Conservation (phyloP, 2,113 vertebrate species). For the Corynorhinus townsendii region DNA sequence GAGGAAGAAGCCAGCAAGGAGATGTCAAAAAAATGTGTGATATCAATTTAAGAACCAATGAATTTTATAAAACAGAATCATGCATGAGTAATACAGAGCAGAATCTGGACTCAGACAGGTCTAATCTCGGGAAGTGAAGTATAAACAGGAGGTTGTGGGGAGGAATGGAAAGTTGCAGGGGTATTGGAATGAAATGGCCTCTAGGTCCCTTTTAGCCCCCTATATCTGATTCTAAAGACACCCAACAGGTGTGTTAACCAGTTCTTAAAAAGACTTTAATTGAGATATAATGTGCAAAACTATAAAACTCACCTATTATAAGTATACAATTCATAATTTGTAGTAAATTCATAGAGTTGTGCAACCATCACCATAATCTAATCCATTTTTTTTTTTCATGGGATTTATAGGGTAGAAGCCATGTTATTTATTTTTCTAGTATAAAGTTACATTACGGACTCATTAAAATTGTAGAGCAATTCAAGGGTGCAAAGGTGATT, state of each 20-base stretch:
- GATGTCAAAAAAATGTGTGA: neutral
- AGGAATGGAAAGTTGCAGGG: neutral
- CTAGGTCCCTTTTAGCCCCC: neutral
- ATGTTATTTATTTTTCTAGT: constrained; percentile 41
- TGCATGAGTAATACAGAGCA: constrained; percentile 1
- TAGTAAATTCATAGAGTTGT: neutral
- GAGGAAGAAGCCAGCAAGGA: neutral
- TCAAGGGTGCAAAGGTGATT: constrained; percentile 35
- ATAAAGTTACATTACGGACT: neutral
- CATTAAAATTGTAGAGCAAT: neutral
- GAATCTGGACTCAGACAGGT: constrained; percentile 18
- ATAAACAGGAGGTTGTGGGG: neutral
- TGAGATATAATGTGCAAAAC: neutral
- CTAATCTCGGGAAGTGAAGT: neutral
- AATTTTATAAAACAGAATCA: constrained; percentile 2
- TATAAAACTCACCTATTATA: neutral
- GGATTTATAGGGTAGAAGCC: neutral
- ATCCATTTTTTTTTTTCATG: neutral
- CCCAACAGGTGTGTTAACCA: neutral
- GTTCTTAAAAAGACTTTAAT: constrained; percentile 2
- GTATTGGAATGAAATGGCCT: neutral
- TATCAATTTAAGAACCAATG: constrained; percentile 22
- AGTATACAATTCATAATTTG: neutral
- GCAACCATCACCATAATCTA: neutral
- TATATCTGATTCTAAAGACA: neutral